Evolutionary conservation across 2,797 vertebrate genomes (phyloP).

Genomic region (Cossypha polioptera): DNA sequence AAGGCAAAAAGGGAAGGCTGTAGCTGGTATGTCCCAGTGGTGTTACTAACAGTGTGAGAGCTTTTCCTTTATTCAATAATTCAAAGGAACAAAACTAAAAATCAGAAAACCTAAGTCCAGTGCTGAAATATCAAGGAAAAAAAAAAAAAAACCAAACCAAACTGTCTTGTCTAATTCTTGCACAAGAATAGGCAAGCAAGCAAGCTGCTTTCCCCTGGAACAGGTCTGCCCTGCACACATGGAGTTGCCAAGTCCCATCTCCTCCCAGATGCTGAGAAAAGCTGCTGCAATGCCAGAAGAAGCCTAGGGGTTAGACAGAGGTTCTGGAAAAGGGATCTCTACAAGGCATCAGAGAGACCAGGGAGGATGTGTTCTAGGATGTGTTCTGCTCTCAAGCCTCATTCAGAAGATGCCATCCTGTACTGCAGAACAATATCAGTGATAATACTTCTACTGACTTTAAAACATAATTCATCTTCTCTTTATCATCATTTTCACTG

Average conservation of each 20-base stretch:
- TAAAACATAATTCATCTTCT: neutral
- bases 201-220: neutral
- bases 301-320: neutral
- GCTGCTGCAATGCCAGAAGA: neutral
- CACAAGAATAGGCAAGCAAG: neutral
- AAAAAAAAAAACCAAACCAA: neutral
- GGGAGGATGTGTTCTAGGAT: neutral
- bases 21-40: neutral
- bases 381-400: neutral
- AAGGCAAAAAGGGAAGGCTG: neutral
- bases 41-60: neutral
- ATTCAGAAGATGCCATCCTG: neutral
- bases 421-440: neutral
- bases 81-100: neutral
- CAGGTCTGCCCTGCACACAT: neutral
- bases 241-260: neutral
- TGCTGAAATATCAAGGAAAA: neutral
- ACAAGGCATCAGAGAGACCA: neutral
- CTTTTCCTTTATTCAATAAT: neutral
- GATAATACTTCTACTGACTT: neutral
- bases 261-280: neutral
- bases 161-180: neutral
- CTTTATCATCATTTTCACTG: neutral
- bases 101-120: neutral
- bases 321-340: neutral